Conservation (phyloP, 1,140 invertebrate species). For the Solen grandis region DNA sequence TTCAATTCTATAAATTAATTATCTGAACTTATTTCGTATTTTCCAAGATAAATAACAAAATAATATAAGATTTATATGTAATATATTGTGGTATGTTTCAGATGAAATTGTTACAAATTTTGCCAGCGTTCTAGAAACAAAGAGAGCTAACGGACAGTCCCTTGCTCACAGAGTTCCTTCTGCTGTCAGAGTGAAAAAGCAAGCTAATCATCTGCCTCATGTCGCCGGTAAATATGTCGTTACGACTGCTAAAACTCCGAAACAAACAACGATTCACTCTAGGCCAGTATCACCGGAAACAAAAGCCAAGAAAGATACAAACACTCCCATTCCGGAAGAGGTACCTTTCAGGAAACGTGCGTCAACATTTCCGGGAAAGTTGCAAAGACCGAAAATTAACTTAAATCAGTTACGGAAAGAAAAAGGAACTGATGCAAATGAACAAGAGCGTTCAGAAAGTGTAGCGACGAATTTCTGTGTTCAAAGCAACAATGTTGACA, state of each 20-base stretch:
- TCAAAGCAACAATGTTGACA: too few species aligned
- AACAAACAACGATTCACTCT: neutral
- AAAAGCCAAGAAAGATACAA: too few species aligned
- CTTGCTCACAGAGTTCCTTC: neutral
- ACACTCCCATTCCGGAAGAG: neutral
- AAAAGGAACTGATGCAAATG: neutral
- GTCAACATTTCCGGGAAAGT: conserved; percentile 44
- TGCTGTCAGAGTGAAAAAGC: conserved; percentile 12
- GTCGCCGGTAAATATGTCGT: conserved; percentile 24
- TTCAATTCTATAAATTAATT: too few species aligned
- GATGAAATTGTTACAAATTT: conserved; percentile 17
- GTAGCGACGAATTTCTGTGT: too few species aligned
- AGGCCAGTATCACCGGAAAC: neutral
- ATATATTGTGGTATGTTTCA: too few species aligned
- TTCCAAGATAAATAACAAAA: too few species aligned
- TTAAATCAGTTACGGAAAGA: conserved; percentile 23
- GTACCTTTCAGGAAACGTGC: conserved; percentile 36
- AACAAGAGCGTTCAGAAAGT: too few species aligned
- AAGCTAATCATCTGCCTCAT: neutral
- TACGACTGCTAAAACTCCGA: too few species aligned
- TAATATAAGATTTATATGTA: too few species aligned
- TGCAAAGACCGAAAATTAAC: conserved; percentile 2
- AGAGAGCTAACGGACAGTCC: conserved; percentile 14
- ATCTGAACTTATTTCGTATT: too few species aligned
- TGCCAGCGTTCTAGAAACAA: conserved; percentile 33